These are phyloP conservation scores for Eilema depressum DNA, from an alignment of 2,888 invertebrate genomes.

Conservation along the genomic window DNA sequence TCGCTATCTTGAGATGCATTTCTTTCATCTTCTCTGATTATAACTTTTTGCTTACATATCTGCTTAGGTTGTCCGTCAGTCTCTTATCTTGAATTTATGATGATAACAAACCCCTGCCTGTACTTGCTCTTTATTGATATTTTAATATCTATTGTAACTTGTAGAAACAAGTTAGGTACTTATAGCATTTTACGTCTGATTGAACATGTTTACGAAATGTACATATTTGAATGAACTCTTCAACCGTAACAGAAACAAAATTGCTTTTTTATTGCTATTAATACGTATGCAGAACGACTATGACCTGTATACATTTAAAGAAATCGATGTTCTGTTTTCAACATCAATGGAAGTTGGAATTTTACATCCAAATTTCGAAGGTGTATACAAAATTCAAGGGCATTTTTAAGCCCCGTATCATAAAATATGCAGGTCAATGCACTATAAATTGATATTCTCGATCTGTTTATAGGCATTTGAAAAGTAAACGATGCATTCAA, in stretches of 20 bases:
- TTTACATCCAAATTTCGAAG: constrained; percentile 2
- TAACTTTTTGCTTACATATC: not conserved
- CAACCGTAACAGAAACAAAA: constrained; percentile 57
- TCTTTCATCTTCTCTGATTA: not conserved
- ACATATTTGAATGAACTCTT: constrained; percentile 59
- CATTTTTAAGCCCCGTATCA: constrained; percentile 7
- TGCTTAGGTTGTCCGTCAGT: not conserved
- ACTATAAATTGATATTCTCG: constrained; percentile 16
- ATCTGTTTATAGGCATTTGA: constrained; percentile 22
- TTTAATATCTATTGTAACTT: constrained; percentile 52
- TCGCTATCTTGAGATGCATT: constrained; percentile 1
- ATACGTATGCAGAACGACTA: constrained; percentile 14
- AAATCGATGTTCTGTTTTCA: constrained; percentile 24
- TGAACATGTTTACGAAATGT: constrained; percentile 70
- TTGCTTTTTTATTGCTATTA: constrained; percentile 32
- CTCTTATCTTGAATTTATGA: not conserved
- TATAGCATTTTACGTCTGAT: constrained; percentile 68
- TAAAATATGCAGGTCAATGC: constrained; percentile 21
- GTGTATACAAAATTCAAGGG: constrained; percentile 13
- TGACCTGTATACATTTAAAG: constrained; percentile 24
- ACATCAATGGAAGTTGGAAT: constrained; percentile 17
- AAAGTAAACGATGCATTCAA: constrained; percentile 25
- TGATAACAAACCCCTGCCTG: not conserved
- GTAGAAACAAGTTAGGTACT: constrained; percentile 44
- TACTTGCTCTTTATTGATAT: not conserved